phyloP scores from a whole-genome alignment of 2,113 vertebrate species.

The Cyanoliseus patagonus region DNA sequence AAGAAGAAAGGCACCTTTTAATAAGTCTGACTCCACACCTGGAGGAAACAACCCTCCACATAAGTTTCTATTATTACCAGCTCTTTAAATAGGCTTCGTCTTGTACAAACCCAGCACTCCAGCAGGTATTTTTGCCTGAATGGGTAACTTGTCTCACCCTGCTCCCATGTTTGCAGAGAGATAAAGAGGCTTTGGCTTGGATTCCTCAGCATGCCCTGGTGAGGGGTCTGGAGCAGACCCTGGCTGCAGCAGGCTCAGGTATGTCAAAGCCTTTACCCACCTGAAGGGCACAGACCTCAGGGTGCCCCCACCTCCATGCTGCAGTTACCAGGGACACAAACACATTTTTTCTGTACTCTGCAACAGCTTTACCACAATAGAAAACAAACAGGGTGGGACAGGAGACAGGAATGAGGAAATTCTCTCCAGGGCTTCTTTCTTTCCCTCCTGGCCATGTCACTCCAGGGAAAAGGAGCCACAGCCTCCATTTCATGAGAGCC shows the following conservation, averaged over 20 bases:
- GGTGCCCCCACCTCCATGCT: neutral
- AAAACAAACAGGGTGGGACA: constrained; percentile 1
- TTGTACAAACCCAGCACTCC: neutral
- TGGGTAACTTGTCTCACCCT: neutral
- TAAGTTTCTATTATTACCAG: neutral
- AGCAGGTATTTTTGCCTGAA: constrained; percentile 24
- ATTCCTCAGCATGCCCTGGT: neutral
- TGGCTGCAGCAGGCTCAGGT: neutral
- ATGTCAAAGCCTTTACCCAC: neutral
- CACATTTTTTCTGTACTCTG: neutral
- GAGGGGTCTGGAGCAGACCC: neutral
- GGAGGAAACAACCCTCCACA: neutral
- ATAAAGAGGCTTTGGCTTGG: neutral
- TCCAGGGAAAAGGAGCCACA: neutral
- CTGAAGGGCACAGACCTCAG: neutral
- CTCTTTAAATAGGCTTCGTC: neutral
- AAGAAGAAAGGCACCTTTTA: neutral
- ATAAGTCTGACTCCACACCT: neutral
- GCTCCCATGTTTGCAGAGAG: neutral
- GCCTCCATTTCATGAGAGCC: neutral
- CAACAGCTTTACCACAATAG: neutral
- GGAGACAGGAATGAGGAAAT: constrained; percentile 23
- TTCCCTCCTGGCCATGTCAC: neutral
- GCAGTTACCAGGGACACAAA: neutral
- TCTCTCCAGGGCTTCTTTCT: neutral